Conservation (phyloP, 2,113 vertebrate genomes). For the Syrmaticus mikado region DNA sequence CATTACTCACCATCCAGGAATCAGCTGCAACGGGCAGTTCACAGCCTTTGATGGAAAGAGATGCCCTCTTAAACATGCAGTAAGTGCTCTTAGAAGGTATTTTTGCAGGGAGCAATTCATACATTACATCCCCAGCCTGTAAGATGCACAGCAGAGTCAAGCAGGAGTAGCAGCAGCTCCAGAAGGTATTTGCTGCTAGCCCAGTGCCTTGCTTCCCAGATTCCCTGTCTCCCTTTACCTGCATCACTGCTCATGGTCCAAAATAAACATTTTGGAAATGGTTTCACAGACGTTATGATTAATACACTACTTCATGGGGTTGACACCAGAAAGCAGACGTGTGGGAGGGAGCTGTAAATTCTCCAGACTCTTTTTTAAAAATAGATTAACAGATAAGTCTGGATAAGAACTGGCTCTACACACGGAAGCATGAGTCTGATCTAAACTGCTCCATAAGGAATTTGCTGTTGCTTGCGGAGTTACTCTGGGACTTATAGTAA, state of each 20-base stretch:
- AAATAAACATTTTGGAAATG: background rate
- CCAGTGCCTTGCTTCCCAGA: background rate
- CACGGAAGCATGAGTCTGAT: background rate
- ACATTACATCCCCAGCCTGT: background rate
- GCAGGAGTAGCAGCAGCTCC: background rate
- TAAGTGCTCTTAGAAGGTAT: background rate
- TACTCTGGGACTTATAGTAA: constrained; percentile 13
- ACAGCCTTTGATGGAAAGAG: background rate
- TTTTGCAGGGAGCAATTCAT: background rate
- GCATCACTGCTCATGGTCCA: background rate
- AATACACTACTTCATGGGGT: constrained; percentile 19
- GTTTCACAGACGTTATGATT: constrained; percentile 23
- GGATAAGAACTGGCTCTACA: constrained; percentile 4
- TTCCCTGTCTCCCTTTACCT: background rate
- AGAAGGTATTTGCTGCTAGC: background rate
- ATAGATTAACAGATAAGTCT: constrained; percentile 28
- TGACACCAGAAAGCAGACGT: constrained; percentile 47
- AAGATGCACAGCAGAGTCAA: background rate
- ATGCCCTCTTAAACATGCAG: background rate
- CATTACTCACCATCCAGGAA: background rate
- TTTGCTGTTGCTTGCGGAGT: background rate
- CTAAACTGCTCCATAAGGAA: background rate
- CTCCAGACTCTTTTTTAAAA: constrained; percentile 31
- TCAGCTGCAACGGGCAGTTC: background rate
- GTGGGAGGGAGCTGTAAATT: constrained; percentile 51